phyloP scores from a whole-genome alignment of 2,797 vertebrate genomes.

The Pseudochirops cupreus region DNA sequence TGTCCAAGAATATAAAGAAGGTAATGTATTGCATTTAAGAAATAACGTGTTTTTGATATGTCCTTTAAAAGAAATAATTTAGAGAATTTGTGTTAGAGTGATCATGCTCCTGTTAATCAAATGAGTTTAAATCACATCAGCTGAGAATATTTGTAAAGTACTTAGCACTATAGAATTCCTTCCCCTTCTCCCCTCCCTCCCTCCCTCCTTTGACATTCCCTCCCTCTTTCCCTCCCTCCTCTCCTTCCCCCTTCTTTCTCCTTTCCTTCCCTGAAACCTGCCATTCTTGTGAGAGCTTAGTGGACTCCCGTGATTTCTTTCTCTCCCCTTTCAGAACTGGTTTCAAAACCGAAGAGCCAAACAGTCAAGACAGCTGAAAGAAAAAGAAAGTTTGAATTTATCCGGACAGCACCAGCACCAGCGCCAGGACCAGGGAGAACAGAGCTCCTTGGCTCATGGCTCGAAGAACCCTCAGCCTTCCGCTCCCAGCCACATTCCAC shows the following conservation, averaged over 20 bases:
- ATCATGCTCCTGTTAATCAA: background rate
- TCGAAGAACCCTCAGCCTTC: background rate
- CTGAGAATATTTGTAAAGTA: background rate
- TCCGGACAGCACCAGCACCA: background rate
- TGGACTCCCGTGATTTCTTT: background rate
- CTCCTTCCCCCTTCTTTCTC: no score
- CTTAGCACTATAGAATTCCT: background rate
- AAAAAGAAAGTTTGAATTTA: background rate
- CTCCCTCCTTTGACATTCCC: no score
- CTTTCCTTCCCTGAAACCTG: background rate
- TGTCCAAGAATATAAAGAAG: background rate
- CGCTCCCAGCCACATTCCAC: background rate
- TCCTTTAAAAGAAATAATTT: background rate
- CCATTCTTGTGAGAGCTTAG: background rate
- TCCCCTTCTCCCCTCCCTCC: background rate
- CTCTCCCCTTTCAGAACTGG: background rate
- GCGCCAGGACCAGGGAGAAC: background rate
- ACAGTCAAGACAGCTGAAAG: background rate
- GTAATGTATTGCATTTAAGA: no score
- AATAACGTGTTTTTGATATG: background rate
- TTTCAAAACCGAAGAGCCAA: background rate
- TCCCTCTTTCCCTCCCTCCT: background rate
- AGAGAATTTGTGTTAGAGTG: background rate
- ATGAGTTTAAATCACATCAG: background rate
- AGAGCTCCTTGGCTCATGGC: background rate